These are phyloP conservation scores for Xylocampa areola DNA, from an alignment of 2,888 invertebrate species.

Conservation along the genomic window DNA sequence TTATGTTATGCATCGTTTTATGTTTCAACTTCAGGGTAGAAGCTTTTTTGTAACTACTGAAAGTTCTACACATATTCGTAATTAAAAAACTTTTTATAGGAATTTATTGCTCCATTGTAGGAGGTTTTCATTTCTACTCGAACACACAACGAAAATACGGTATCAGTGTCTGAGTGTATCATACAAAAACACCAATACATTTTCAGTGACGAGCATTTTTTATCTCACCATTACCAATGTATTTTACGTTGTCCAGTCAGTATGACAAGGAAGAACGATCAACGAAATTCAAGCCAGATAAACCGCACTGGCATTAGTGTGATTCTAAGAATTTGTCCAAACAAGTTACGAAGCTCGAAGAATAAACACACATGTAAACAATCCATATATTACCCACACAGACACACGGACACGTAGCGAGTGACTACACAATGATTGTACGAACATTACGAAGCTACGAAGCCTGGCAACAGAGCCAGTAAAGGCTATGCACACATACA, in stretches of 20 bases:
- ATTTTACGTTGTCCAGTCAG: slow-evolving; percentile 51
- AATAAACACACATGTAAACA: slow-evolving; percentile 67
- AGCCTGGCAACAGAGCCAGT: slow-evolving; percentile 65
- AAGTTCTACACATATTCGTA: background rate
- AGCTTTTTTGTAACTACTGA: slow-evolving; percentile 7
- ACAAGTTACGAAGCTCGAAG: slow-evolving; percentile 79
- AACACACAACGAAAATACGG: background rate
- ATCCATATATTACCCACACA: slow-evolving; percentile 67
- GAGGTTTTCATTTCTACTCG: background rate
- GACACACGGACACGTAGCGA: slow-evolving; percentile 44
- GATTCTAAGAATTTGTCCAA: slow-evolving; percentile 86
- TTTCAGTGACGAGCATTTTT: slow-evolving; percentile 26
- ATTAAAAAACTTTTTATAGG: slow-evolving; percentile 10
- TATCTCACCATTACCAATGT: slow-evolving; percentile 32
- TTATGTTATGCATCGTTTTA: slow-evolving; percentile 21
- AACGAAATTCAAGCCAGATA: slow-evolving; percentile 72
- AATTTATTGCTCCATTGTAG: background rate
- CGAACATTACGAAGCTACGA: slow-evolving; percentile 64
- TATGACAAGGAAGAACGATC: slow-evolving; percentile 65
- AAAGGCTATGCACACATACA: slow-evolving; percentile 35
- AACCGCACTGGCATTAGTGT: slow-evolving; percentile 75
- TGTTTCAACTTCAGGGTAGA: slow-evolving; percentile 7
- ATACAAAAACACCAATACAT: slow-evolving; percentile 6
- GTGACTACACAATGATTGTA: slow-evolving; percentile 49
- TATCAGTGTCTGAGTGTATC: background rate